Evolutionary conservation across 2,113 vertebrate genomes (phyloP), one percentile per base, ranked within the genome.

Genomic region (Pterocles gutturalis): DNA sequence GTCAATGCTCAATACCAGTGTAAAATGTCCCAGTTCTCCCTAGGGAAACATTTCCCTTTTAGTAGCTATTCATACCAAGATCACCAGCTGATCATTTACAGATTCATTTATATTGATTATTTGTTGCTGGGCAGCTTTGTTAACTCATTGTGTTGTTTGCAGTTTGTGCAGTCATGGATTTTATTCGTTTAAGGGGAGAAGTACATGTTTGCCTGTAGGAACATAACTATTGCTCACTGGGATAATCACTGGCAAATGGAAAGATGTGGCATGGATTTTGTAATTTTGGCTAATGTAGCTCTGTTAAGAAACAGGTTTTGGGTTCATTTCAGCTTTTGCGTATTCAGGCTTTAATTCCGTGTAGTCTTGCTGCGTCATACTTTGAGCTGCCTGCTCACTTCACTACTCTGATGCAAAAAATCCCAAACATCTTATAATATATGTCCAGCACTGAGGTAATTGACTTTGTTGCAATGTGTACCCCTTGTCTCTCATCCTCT

Each of bases 281-380:
- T 79, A 75, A 57, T 18, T 13, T 20, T 55, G 55, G 77, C n/a
- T 89, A 69, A 73, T 13, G 38, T 38, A 79, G n/a, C 33, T 55
- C 67, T 90, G 58, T 90, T 73, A 78, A 94, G 46, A 65, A 70
- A 58, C 24, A 82, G 31, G 31, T 79, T 53, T 55, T 5, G 57
- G 41, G 61, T 93, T 96, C 53, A 54, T 95, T 91, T 95, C 72
- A 92, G 69, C 58, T 70, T 79, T 79, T 89, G 15, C 79, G 79
- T 90, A 62, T 77, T 93, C 38, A 91, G 66, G 38, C 22, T 83
- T 88, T 77, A 41, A 87, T 94, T 89, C 33, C 55, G 2, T 66
- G 57, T n/a, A 72, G 89, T 93, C 64, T 81, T 87, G 62, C 64
- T 93, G 89, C 91, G 76, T 96, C 69, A 66, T 85, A 76, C 48